These are phyloP conservation scores for Neotoma lepida DNA, from an alignment of 2,113 vertebrate species.

Conservation along the genomic window DNA sequence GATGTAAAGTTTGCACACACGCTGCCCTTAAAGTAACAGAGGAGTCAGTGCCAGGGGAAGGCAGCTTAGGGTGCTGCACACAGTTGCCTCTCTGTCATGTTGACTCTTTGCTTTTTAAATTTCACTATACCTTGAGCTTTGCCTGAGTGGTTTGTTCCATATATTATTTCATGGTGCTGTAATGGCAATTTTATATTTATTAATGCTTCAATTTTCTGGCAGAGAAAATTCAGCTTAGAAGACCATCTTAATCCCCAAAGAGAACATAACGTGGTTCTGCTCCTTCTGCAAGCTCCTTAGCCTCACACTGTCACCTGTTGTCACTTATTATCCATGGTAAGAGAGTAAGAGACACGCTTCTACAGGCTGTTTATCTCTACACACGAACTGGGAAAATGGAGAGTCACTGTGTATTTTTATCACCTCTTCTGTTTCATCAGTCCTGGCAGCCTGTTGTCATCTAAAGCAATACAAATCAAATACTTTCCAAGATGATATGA, in stretches of 20 bases:
- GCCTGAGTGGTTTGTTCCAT: background rate
- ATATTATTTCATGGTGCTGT: background rate
- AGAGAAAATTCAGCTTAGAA: background rate
- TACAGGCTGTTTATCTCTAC: background rate
- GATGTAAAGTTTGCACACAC: background rate
- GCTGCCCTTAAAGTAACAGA: background rate
- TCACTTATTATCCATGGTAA: background rate
- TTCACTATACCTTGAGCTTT: background rate
- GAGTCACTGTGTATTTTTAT: background rate
- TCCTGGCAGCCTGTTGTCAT: background rate
- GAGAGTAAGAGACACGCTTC: background rate
- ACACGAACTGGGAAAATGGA: background rate
- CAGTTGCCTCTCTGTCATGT: background rate
- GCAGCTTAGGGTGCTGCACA: fast-evolving
- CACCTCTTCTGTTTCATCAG: background rate
- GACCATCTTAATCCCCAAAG: background rate
- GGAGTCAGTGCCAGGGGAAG: background rate
- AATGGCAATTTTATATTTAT: background rate
- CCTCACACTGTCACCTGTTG: background rate
- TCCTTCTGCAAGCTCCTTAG: background rate
- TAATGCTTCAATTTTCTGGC: background rate
- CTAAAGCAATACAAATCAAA: conserved; percentile 8
- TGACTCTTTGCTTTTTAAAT: background rate
- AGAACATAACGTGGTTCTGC: background rate
- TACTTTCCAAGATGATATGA: background rate